Evolutionary conservation across 2,797 vertebrate species (phyloP), one percentile per base, ranked within the genome.

Genomic region (Novumbra hubbsi): DNA sequence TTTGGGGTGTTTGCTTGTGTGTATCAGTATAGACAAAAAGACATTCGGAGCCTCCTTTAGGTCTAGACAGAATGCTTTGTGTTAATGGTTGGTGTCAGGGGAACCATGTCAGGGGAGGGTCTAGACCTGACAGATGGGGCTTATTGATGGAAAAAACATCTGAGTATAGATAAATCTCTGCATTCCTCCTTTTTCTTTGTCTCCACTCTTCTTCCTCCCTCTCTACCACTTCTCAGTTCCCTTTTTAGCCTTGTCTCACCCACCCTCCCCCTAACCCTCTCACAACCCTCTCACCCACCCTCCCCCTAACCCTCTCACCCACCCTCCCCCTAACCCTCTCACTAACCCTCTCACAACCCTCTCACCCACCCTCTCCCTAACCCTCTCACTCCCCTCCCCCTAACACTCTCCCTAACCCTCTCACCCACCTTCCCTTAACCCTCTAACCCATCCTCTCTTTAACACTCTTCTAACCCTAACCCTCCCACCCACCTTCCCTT

Each of bases 1-100:
- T n/a, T n/a, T 45, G 41, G 41, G 41, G 7, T 45, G 7, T 45
- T 45, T 60, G 1, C n/a, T 34, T 45, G 19, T 21, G 27, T 8
- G 12, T 24, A n/a, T 69, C 45, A 38, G 30, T 38, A 17, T n/a
- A 19, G 11, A 41, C 15, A 27, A n/a, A n/a, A n/a, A n/a, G n/a
- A 45, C 41, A 45, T 11, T 45, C 6, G 1, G 41, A 45, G 6
- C 9, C 41, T 45, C 9, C 5, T 32, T 32, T 38, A 17, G 21
- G 45, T 69, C 45, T 50, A 69, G 30, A 34, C 50, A 34, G 55
- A 21, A 21, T 60, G 21, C 55, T 11, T 60, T 60, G 70, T 71
- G 11, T 71, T 57, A 57, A 24, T 38, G 19, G 52, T 34, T 52
- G 55, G 11, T 62, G 19, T 45, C 14, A 8, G 17, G 55, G 38